Evolutionary conservation across 2,888 invertebrate genomes (phyloP), one percentile per base, ranked within the genome.

Genomic region (Chelonus formosanus): DNA sequence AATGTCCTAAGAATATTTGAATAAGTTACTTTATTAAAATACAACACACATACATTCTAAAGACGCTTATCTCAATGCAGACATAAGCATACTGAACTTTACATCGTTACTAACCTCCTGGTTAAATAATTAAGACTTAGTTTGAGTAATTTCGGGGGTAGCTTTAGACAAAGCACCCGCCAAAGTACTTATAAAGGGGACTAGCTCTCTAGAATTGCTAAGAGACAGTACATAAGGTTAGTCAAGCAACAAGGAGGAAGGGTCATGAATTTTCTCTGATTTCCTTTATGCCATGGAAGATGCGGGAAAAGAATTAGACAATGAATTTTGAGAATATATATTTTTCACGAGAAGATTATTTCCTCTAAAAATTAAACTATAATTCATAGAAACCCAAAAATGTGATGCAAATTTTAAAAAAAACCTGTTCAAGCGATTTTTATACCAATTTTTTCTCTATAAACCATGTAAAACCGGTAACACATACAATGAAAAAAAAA

Each of bases 121-220:
- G 70, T 65, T 68, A 68, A 70, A 72, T 73, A 71, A 74, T 74
- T 74, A 73, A 73, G 71, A 71, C 67, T 45, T 59, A 52, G 54
- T 56, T 65, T 67, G 67, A 66, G 68, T 68, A 66, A 64, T 67
- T 69, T 71, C 64, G 52, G 63, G 66, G 10, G 66, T 67, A 69
- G 66, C 8, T 71, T 67, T 56, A 66, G 67, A 73, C 73, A 71
- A 73, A 73, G 71, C 72, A 71, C 65, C 66, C 67, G 59, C 60
- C 67, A 52, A 73, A 71, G 66, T 72, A 72, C 72, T 71, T 73
- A 67, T 68, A 66, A 70, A 74, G 65, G 65, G 65, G 40, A 1
- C 40, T 40, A 40, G 40, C 40, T 6, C 48, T 63, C 58, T 61
- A 70, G 70, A 70, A 72, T 73, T 71, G 71, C 63, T 56, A 59